A percentile compares a stretch with the other conserved stretches of the same genome.
Conservation (phyloP, 2,888 invertebrate species). For the Caenorhabditis sulstoni region DNA sequence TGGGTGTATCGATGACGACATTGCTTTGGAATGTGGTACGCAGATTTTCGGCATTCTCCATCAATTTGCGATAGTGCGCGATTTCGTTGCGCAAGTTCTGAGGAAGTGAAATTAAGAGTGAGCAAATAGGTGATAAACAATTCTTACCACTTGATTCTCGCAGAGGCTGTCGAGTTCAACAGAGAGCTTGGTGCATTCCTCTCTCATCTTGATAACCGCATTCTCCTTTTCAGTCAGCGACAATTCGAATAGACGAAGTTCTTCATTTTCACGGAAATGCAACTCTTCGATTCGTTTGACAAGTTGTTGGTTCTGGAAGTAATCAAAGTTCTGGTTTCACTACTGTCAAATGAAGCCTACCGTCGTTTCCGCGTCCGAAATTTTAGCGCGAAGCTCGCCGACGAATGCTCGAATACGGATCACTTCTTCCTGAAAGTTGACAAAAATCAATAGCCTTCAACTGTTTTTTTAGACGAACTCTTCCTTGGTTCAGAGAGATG, state of each 20-base stretch:
- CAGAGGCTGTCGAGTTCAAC: conserved; percentile 49
- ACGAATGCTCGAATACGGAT: conserved; percentile 31
- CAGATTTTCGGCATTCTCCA: conserved; percentile 49
- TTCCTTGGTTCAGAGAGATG: conserved; percentile 18
- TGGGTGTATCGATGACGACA: conserved; percentile 23
- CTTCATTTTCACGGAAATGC: conserved; percentile 44
- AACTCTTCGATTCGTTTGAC: conserved; percentile 40
- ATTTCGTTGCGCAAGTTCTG: conserved; percentile 53
- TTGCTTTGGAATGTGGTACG: conserved; percentile 31
- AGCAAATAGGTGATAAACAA: not conserved
- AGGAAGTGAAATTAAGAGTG: not conserved
- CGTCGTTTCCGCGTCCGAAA: conserved; percentile 42
- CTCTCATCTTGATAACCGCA: conserved; percentile 44
- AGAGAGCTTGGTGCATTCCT: conserved; percentile 47
- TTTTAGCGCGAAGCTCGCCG: conserved; percentile 39
- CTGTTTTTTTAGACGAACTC: conserved; percentile 19
- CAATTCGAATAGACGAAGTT: conserved; percentile 37
- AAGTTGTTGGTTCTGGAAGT: conserved; percentile 42
- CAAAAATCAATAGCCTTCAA: not conserved
- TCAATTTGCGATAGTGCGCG: conserved; percentile 43
- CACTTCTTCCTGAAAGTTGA: conserved; percentile 49
- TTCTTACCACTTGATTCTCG: conserved; percentile 52
- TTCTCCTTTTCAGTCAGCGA: conserved; percentile 44
- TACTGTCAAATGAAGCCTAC: not conserved
- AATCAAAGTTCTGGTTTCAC: not conserved